Conservation (phyloP, 2,797 vertebrate species). For the Taenioides sp. region DNA sequence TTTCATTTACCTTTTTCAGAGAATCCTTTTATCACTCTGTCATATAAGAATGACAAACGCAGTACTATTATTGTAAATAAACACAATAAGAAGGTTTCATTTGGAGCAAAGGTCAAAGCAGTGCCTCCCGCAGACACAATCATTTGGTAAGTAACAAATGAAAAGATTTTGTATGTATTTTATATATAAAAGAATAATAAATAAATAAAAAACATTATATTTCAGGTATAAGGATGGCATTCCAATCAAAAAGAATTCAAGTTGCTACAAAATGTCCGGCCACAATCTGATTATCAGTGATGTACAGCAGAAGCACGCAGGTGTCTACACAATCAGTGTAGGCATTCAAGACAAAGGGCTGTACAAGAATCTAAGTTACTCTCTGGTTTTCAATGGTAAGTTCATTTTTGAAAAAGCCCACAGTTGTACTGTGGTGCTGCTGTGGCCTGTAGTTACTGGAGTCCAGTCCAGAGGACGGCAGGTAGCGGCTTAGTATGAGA, state of each 20-base stretch:
- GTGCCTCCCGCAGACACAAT: constrained; percentile 75
- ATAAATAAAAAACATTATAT: neutral
- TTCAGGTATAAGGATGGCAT: constrained; percentile 87
- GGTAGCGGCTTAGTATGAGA: constrained; percentile 74
- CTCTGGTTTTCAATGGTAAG: constrained; percentile 83
- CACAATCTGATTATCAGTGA: constrained; percentile 78
- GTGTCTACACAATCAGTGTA: constrained; percentile 83
- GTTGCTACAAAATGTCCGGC: constrained; percentile 73
- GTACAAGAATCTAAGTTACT: constrained; percentile 83
- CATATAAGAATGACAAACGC: constrained; percentile 55
- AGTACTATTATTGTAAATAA: constrained; percentile 52
- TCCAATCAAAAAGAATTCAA: constrained; percentile 76
- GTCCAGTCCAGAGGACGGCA: constrained; percentile 60
- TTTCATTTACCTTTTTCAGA: constrained; percentile 67
- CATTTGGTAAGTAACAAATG: constrained; percentile 75
- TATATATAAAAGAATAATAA: neutral
- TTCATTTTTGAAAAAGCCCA: constrained; percentile 23
- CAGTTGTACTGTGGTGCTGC: constrained; percentile 1
- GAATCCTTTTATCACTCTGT: constrained; percentile 80
- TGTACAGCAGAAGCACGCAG: constrained; percentile 78
- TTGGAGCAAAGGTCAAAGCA: constrained; percentile 81
- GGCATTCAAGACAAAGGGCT: constrained; percentile 71
- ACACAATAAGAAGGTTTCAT: constrained; percentile 71
- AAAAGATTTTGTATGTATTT: too few relatives aligned
- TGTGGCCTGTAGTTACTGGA: constrained; percentile 28